phyloP scores from a whole-genome alignment of 2,113 vertebrate species.

The Urocitellus parryii region DNA sequence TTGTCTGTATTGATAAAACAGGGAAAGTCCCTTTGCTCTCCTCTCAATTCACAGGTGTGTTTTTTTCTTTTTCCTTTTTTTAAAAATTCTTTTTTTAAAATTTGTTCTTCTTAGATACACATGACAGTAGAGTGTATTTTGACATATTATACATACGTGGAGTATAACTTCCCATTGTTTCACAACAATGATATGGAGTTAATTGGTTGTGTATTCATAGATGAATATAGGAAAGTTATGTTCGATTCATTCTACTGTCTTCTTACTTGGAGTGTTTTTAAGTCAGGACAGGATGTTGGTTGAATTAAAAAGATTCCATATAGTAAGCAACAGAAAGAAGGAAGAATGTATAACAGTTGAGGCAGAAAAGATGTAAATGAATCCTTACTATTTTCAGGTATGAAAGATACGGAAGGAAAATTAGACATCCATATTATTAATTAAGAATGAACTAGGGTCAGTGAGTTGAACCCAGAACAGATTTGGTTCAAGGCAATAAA shows the following conservation, averaged over 20 bases:
- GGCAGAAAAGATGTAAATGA: neutral
- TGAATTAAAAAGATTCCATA: neutral
- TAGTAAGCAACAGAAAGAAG: neutral
- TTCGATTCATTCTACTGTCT: too few relatives aligned
- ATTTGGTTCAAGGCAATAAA: conserved; percentile 7
- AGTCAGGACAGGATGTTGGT: neutral
- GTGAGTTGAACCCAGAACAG: neutral
- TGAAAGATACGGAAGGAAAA: neutral
- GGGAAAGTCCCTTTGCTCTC: neutral
- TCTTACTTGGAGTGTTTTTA: neutral
- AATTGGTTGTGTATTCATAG: too few relatives aligned
- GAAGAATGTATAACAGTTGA: neutral
- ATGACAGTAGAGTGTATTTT: too few relatives aligned
- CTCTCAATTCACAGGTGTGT: neutral
- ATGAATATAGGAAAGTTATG: too few relatives aligned
- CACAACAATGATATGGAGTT: too few relatives aligned
- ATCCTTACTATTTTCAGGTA: neutral
- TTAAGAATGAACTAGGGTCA: neutral
- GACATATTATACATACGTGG: too few relatives aligned
- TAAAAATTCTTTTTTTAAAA: too few relatives aligned
- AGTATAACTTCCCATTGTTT: too few relatives aligned
- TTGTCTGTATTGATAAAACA: neutral
- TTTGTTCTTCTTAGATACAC: too few relatives aligned
- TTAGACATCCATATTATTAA: neutral
- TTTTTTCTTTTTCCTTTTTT: too few relatives aligned